phyloP scores from a whole-genome alignment of 2,888 invertebrate genomes.

The Lamproptera curius region DNA sequence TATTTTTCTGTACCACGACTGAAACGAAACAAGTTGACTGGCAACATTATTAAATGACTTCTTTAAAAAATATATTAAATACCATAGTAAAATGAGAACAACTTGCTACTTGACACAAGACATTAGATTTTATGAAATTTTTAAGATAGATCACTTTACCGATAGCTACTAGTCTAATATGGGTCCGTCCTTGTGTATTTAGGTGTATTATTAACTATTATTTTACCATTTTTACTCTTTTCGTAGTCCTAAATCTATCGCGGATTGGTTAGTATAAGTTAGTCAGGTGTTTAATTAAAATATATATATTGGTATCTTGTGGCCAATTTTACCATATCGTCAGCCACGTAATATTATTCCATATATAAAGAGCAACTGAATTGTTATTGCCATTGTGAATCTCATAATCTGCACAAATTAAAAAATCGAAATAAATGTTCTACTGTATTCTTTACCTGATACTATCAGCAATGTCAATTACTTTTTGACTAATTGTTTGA shows the following conservation, averaged over 20 bases:
- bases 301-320: slow-evolving; percentile 4
- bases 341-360: neutral
- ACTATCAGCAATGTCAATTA: neutral
- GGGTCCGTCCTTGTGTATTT: slow-evolving; percentile 39
- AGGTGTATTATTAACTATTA: slow-evolving; percentile 31
- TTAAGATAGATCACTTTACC: slow-evolving; percentile 25
- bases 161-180: slow-evolving; percentile 29
- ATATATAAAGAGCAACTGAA: neutral
- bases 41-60: neutral
- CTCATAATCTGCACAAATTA: slow-evolving; percentile 9
- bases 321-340: neutral
- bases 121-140: slow-evolving; percentile 16
- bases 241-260: slow-evolving; percentile 32
- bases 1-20: too few relatives aligned
- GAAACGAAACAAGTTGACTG: neutral
- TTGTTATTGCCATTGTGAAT: slow-evolving; percentile 6
- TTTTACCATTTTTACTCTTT: slow-evolving; percentile 30
- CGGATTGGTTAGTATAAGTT: slow-evolving; percentile 29
- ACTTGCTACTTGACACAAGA: neutral
- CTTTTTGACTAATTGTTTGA: neutral
- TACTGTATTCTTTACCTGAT: neutral
- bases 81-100: too few relatives aligned
- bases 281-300: slow-evolving; percentile 11
- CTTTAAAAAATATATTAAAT: too few relatives aligned
- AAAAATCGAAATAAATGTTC: slow-evolving; percentile 2